Conservation (phyloP, 2,113 vertebrate genomes). For the Cavia aperea region DNA sequence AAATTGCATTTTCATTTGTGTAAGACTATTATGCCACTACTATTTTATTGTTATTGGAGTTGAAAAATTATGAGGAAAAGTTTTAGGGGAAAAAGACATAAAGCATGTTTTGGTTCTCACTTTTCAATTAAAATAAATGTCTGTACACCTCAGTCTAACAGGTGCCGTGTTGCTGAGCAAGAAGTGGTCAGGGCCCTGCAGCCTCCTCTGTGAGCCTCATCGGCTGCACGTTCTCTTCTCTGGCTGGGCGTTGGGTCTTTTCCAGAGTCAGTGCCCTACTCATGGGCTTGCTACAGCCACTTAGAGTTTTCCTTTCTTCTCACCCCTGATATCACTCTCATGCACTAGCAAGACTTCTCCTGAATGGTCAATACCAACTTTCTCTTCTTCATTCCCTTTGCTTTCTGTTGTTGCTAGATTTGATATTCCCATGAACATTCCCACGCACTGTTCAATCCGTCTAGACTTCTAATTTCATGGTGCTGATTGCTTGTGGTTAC, state of each 20-base stretch:
- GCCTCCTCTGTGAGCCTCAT: background rate
- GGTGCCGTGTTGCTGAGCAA: background rate
- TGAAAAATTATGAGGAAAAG: slow-evolving; percentile 39
- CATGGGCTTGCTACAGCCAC: background rate
- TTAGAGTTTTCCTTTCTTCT: background rate
- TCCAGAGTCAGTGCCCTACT: background rate
- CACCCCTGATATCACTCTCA: fast-evolving
- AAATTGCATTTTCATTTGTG: slow-evolving; percentile 26
- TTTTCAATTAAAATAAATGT: slow-evolving; percentile 23
- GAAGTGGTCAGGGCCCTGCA: background rate
- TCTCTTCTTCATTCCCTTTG: background rate
- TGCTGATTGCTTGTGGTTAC: background rate
- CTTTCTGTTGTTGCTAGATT: background rate
- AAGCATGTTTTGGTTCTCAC: background rate
- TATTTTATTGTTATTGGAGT: slow-evolving; percentile 44
- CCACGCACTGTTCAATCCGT: background rate
- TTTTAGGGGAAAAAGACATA: background rate
- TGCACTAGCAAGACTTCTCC: background rate
- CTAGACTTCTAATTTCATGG: background rate
- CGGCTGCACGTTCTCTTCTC: background rate
- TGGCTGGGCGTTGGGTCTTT: background rate
- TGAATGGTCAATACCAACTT: background rate
- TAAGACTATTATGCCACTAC: background rate
- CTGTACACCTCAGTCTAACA: background rate
- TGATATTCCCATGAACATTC: background rate